These are phyloP conservation scores for Perca schrenkii DNA, from an alignment of 2,113 vertebrate species.

Conservation along the genomic window DNA sequence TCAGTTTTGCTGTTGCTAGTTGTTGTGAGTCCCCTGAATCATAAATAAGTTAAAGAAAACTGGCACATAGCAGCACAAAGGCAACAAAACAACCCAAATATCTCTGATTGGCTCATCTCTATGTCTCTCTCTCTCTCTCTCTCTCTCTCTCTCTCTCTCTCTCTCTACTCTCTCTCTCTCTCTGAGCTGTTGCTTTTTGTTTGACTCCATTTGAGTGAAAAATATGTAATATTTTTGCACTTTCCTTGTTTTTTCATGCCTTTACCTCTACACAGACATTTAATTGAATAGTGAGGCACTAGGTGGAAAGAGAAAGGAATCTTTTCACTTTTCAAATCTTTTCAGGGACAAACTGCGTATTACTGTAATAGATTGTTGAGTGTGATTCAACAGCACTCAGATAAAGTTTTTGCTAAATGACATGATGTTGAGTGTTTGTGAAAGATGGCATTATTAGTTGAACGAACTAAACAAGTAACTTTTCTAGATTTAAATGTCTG, in stretches of 20 bases:
- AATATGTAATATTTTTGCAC: background rate
- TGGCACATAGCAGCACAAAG: conserved; percentile 12
- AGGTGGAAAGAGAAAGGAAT: background rate
- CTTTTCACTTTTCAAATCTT: conserved; percentile 22
- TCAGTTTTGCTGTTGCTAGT: conserved; percentile 42
- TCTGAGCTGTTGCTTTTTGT: conserved; percentile 8
- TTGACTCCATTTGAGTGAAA: conserved; percentile 8
- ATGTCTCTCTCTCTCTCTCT: background rate
- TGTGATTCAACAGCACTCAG: background rate
- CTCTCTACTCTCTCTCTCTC: background rate
- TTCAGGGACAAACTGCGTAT: conserved; percentile 29
- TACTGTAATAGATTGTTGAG: background rate
- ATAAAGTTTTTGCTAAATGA: background rate
- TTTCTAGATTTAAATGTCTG: background rate
- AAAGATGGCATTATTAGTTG: background rate
- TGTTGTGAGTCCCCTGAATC: conserved; percentile 51
- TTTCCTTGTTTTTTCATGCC: background rate
- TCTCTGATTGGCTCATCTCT: conserved; percentile 6
- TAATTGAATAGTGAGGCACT: background rate
- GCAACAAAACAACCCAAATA: conserved; percentile 41
- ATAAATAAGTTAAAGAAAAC: conserved; percentile 76
- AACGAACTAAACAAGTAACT: background rate
- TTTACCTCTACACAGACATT: conserved; percentile 13
- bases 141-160: background rate
- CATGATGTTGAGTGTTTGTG: background rate